These are phyloP conservation scores for Dissostichus mawsoni DNA, from an alignment of 2,113 vertebrate species.

Conservation along the genomic window DNA sequence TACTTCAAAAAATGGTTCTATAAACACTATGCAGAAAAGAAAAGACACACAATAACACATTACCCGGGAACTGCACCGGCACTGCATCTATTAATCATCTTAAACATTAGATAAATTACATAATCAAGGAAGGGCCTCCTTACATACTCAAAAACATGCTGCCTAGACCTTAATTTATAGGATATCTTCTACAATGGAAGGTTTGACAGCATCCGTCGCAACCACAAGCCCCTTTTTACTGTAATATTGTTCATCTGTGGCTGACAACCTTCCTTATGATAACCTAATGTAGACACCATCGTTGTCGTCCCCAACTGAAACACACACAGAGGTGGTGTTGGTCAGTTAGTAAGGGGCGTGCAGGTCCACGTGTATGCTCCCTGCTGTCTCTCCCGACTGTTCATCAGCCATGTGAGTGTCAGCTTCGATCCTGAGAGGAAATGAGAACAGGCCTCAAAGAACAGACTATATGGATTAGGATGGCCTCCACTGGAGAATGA, in stretches of 20 bases:
- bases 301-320: conserved; percentile 17
- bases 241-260: conserved; percentile 41
- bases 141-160: no score
- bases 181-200: no score
- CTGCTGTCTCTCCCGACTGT: conserved; percentile 41
- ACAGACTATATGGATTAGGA: conserved; percentile 69
- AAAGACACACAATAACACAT: no score
- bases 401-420: conserved; percentile 63
- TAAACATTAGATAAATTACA: no score
- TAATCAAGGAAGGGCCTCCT: no score
- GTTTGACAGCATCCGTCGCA: no score
- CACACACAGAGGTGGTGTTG: not conserved
- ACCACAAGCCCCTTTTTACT: not conserved
- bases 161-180: no score
- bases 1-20: conserved; percentile 21
- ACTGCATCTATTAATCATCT: no score
- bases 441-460: conserved; percentile 71
- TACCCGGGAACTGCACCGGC: no score
- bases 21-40: not conserved
- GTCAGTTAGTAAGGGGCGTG: conserved; percentile 26
- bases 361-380: conserved; percentile 12
- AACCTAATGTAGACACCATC: conserved; percentile 33
- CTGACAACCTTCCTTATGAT: conserved; percentile 20
- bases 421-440: conserved; percentile 74
- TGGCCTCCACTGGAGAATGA: conserved; percentile 74